Base-by-base conservation (phyloP, 2,888 invertebrate species). In the Ophion obscuratus region DNA sequence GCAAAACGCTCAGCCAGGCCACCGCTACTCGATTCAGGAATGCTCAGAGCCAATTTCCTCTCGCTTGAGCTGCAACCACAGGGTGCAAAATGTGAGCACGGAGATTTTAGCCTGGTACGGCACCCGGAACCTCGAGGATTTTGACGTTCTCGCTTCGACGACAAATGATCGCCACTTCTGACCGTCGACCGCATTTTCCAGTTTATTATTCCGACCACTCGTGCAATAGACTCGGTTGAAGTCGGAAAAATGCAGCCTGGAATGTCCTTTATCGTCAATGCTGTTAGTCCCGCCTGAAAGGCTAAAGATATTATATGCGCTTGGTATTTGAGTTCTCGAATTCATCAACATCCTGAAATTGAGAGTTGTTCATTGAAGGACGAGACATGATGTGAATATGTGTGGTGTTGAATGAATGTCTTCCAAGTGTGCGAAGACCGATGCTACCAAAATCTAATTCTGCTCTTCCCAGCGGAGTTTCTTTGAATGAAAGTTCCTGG, bases 11-110 rank as follows among this genome's bases (percentile, higher is more conserved):
- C 31, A 81, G 74, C 68, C 31, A 36, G 59, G 64, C 75, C 36
- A 83, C 81, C 79, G 64, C 70, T 44, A 83, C 81, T 83, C 83
- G 85, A 83, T 83, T 83, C 47, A 53, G 66, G 80, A 80, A 86
- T 83, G 73, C 73, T 40, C 73, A 36, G 80, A 68, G 83, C 86
- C 81, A 86, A 86, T 86, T 86, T 81, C 76, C 82, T 68, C 81
- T 78, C 68, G 83, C 80, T 83, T 68, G 62, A 68, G 68, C 68
- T 53, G 70, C 71, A 81, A 61, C 59, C 75, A 61, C 68, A 61
- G 75, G 47, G 75, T 59, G 68, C 68, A 75, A 81, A 81, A 81
- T 81, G 31, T 57, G 61, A 75, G 61, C 57, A 53, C 61, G 71
- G 40, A 79, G 80, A 79, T 68, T 79, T 62, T 11, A 40, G 27